Evolutionary conservation across 2,797 vertebrate species (phyloP).

Genomic region (Rhynchotus rufescens): DNA sequence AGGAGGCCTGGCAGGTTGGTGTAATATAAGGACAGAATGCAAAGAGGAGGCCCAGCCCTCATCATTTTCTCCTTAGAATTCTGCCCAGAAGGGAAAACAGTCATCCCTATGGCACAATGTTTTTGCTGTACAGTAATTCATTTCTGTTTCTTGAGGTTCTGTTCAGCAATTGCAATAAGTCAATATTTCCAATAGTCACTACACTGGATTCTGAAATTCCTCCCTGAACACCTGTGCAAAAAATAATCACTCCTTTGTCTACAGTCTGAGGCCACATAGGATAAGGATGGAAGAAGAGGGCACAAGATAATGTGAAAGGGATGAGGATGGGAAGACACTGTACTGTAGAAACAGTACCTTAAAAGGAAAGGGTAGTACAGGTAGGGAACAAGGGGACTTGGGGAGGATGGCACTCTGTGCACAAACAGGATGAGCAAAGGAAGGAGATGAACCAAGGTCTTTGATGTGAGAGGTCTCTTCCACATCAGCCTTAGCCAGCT

Average conservation of each 20-base stretch:
- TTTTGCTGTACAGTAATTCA: neutral
- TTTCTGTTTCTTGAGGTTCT: neutral
- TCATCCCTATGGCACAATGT: neutral
- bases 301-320: neutral
- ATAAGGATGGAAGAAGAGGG: neutral
- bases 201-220: neutral
- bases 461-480: too few species aligned
- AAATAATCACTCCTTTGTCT: neutral
- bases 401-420: neutral
- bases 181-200: neutral
- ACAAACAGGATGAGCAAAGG: too few species aligned
- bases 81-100: neutral
- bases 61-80: neutral
- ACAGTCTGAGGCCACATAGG: neutral
- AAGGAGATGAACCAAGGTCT: neutral
- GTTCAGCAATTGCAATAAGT: rapidly evolving
- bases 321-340: too few species aligned
- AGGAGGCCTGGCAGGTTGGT: neutral
- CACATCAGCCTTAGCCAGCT: neutral
- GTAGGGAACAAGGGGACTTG: neutral
- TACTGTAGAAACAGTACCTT: neutral
- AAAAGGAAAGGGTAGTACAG: neutral
- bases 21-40: neutral
- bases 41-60: neutral
- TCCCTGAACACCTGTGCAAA: neutral